Percentiles rank a stretch among this genome's conserved stretches.
Conservation (phyloP, 2,113 vertebrate species). For the Dasyprocta punctata region DNA sequence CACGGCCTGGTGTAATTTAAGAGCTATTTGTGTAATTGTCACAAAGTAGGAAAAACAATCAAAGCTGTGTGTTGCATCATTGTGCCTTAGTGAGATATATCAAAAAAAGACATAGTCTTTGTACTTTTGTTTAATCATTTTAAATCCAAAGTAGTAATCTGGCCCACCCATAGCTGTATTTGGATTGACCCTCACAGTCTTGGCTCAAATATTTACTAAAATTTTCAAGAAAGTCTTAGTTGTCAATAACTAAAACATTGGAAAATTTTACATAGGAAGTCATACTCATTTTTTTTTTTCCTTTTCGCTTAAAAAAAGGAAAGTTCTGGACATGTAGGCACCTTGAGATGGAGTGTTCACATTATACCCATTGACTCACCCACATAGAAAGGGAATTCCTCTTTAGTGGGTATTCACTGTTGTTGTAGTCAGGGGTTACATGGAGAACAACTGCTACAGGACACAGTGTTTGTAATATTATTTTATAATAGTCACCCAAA, state of each 20-base stretch:
- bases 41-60: slow-evolving; percentile 68
- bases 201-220: slow-evolving; percentile 24
- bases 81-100: slow-evolving; percentile 20
- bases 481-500: too few species aligned
- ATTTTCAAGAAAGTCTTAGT: background rate
- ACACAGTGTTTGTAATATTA: too few species aligned
- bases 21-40: slow-evolving; percentile 76
- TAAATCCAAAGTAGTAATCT: background rate
- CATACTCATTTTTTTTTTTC: background rate
- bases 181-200: background rate
- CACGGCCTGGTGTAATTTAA: slow-evolving; percentile 73
- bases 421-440: too few species aligned
- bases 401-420: background rate
- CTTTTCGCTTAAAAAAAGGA: background rate
- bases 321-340: background rate
- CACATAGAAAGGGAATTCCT: background rate
- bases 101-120: slow-evolving; percentile 4
- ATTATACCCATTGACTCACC: background rate
- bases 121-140: background rate
- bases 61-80: slow-evolving; percentile 68
- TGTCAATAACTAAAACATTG: background rate
- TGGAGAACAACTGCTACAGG: too few species aligned
- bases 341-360: background rate
- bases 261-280: background rate
- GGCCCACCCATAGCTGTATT: background rate